These are phyloP conservation scores for Thalassophryne amazonica DNA, from an alignment of 2,797 vertebrate genomes.

Conservation along the genomic window DNA sequence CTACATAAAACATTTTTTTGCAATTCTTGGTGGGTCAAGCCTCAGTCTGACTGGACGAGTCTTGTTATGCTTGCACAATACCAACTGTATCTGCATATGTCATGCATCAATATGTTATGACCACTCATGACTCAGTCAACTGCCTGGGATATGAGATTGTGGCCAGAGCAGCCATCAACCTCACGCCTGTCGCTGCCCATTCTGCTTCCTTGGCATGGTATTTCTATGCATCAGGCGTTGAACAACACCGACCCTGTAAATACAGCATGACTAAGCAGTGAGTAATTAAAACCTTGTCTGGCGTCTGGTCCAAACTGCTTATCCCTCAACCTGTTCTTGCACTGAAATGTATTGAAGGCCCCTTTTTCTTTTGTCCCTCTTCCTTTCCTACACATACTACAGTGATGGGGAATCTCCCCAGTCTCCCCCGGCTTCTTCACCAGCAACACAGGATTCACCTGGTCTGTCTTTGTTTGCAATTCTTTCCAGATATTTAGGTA, in stretches of 20 bases:
- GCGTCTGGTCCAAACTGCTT: conserved; percentile 59
- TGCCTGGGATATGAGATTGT: conserved; percentile 34
- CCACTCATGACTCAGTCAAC: conserved; percentile 42
- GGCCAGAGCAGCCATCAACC: conserved; percentile 24
- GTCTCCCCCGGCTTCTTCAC: conserved; percentile 36
- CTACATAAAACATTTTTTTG: too few relatives aligned
- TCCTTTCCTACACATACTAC: conserved; percentile 42
- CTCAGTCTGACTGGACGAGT: too few relatives aligned
- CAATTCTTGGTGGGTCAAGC: too few relatives aligned
- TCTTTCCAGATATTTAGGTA: conserved; percentile 65
- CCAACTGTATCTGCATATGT: too few relatives aligned
- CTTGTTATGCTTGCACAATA: too few relatives aligned
- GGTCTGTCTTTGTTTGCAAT: conserved; percentile 59
- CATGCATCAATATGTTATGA: conserved; percentile 30
- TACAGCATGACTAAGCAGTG: conserved; percentile 71
- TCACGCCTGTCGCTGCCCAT: conserved; percentile 18
- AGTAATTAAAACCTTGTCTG: conserved; percentile 71
- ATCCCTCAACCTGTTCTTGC: conserved; percentile 65
- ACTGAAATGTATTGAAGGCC: conserved; percentile 37
- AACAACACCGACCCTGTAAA: conserved; percentile 66
- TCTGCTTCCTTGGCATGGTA: conserved; percentile 40
- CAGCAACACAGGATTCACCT: conserved; percentile 46
- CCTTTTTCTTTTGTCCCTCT: conserved; percentile 34
- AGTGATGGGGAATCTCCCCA: conserved; percentile 58
- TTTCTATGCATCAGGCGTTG: conserved; percentile 48